phyloP scores from a whole-genome alignment of 2,888 invertebrate species.

The Bursaphelenchus okinawaensis region DNA sequence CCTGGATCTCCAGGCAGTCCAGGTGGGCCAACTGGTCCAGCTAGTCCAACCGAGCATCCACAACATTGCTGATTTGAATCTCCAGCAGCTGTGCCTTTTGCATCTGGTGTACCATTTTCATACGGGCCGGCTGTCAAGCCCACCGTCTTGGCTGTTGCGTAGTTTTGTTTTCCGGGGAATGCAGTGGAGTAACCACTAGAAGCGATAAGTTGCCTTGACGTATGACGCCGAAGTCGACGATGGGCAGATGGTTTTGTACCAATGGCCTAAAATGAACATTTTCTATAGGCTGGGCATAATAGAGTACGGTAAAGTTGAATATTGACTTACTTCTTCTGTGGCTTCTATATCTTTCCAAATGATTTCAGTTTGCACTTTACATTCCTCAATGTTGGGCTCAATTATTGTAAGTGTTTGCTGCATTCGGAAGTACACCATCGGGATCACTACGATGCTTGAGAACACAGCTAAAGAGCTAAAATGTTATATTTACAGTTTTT shows the following conservation, averaged over 20 bases:
- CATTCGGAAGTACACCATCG: background rate
- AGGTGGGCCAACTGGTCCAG: background rate
- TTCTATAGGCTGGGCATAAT: no score
- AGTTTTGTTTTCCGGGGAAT: background rate
- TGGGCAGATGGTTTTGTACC: background rate
- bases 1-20: background rate
- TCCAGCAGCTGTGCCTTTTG: background rate
- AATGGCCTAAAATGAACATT: no score
- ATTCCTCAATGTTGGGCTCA: background rate
- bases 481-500: background rate
- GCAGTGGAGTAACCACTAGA: background rate
- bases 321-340: no score
- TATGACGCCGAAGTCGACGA: background rate
- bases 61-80: background rate
- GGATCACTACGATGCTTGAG: background rate
- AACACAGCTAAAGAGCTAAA: background rate
- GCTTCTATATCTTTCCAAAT: background rate
- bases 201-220: background rate
- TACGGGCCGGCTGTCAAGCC: background rate
- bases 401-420: background rate
- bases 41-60: background rate
- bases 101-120: background rate
- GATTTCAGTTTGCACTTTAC: background rate
- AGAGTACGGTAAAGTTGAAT: no score
- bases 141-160: background rate